Evolutionary conservation across 1,140 invertebrate species (phyloP).

Genomic region (Bombus cullumanus): DNA sequence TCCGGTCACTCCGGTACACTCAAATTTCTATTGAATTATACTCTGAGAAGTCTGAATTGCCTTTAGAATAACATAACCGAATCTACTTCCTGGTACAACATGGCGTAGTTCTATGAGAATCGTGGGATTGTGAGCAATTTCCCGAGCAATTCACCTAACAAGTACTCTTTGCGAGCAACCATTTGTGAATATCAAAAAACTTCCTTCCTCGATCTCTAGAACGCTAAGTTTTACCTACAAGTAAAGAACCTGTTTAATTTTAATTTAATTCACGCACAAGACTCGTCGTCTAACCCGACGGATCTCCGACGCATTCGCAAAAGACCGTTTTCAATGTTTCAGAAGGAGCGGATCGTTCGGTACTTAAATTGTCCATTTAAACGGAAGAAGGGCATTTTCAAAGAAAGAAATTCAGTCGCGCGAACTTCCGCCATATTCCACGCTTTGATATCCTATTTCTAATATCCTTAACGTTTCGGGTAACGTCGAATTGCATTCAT

Average conservation of each 20-base stretch:
- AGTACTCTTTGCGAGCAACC: neutral
- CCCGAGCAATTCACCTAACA: conserved; percentile 10
- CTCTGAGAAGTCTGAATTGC: neutral
- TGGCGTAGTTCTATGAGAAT: too few relatives aligned
- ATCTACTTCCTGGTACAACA: neutral
- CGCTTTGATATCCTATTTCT: neutral
- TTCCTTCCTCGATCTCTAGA: neutral
- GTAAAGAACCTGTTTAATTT: conserved; percentile 3
- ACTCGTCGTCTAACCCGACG: neutral
- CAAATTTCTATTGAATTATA: neutral
- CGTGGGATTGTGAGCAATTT: neutral
- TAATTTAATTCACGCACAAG: neutral
- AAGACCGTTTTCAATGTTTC: too few relatives aligned
- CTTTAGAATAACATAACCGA: neutral
- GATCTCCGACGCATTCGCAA: neutral
- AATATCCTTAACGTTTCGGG: neutral
- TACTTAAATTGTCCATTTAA: neutral
- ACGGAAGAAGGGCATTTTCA: neutral
- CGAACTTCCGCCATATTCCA: neutral
- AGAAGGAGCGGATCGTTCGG: neutral
- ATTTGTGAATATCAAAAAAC: neutral
- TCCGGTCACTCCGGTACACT: neutral
- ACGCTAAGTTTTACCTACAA: neutral
- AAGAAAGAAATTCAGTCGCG: neutral
- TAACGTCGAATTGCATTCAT: neutral